These are phyloP conservation scores for Gambusia affinis DNA, from an alignment of 2,113 vertebrate genomes.

Conservation along the genomic window DNA sequence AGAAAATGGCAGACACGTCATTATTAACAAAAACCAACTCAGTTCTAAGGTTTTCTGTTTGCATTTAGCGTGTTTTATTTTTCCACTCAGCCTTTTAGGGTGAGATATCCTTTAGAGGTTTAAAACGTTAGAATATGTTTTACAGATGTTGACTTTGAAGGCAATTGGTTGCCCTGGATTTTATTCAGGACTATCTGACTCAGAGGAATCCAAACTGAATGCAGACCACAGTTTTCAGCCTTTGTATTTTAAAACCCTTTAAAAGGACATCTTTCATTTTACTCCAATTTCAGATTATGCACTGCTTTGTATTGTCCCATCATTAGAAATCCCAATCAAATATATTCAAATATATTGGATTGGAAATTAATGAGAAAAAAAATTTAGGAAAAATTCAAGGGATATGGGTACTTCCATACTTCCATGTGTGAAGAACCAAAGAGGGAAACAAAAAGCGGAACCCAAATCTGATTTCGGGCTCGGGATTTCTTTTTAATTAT, in stretches of 20 bases:
- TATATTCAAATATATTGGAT: neutral
- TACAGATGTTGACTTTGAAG: too few species aligned
- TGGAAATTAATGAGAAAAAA: neutral
- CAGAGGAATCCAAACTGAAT: neutral
- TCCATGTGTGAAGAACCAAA: neutral
- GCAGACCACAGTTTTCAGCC: too few species aligned
- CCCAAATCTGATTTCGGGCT: neutral
- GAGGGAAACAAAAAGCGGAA: neutral
- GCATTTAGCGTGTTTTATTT: neutral
- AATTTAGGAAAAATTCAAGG: too few species aligned
- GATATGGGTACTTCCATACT: too few species aligned
- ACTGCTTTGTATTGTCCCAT: neutral
- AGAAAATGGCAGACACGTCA: neutral
- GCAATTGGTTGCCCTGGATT: neutral
- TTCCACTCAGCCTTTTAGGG: neutral
- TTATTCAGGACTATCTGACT: neutral
- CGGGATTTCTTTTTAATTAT: neutral
- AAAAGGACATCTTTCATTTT: too few species aligned
- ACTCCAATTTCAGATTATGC: neutral
- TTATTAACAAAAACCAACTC: neutral
- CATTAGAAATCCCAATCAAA: neutral
- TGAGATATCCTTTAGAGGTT: neutral
- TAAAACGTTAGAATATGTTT: neutral
- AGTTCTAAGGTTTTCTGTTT: neutral
- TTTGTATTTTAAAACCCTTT: too few species aligned